Base-by-base conservation (phyloP, 2,113 vertebrate genomes). In the Marmota monax region DNA sequence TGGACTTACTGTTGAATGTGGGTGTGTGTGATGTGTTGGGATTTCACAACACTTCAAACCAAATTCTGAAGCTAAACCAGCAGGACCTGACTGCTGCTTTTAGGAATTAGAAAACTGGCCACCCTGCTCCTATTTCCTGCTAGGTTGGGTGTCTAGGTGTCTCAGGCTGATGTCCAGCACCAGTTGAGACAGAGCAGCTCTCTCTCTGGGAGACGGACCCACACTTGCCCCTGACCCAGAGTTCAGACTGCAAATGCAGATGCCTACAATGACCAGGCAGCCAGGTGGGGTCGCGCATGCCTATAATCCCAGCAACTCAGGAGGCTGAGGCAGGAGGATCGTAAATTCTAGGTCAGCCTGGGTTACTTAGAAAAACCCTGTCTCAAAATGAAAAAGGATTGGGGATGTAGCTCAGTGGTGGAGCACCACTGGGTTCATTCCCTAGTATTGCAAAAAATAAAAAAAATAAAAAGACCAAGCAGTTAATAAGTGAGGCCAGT, bases 21-120 rank as follows among this genome's bases (percentile, higher is more conserved):
- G 96, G 98, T 97, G 97, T 96, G 92, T 94, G 94, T 90, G 90
- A 96, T 96, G 90, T 96, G 91, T 92, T 97, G 76, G 84, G 94
- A 96, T 96, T 95, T 98, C 96, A 97, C 95, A 98, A 96, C 96
- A 95, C 92, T 98, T 97, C 95, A 97, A 97, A 95, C 92, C 82
- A 94, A 92, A 97, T 74, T 84, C 97, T 80, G 96, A 93, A 94
- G 92, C 42, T 37, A 85, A 96, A 80, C 27, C 87, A 90, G 90
- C 45, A 87, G 88, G 84, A 85, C 65, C 84, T 42, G 74, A 63
- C 39, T 78, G 79, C 58, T 63, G 92, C 51, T 82, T 90, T 80
- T n/a, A 27, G 72, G 95, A 89, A 84, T 42, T 72, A 91, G 91
- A 90, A 94, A 92, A 77, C n/a, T 18, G 14, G 77, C 94, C 32